Evolutionary conservation across 2,888 invertebrate genomes (phyloP), one percentile per base, ranked within the genome.

Genomic region (Hyposoter didymator): DNA sequence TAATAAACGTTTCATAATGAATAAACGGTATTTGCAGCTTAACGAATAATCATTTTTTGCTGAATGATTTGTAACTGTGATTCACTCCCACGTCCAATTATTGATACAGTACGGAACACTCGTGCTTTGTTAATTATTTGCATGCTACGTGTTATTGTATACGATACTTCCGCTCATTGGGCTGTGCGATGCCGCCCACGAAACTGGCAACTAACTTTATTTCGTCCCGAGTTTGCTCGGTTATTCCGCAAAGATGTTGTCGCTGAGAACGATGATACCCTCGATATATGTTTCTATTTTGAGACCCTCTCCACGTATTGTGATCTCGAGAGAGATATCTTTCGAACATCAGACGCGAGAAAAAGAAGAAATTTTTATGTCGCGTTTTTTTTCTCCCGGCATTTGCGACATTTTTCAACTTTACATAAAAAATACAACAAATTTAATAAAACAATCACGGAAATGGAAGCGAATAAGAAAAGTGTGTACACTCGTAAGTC

Each of bases 221-320:
- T 82, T 70, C n/a, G 62, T 76, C 47, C 39, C 82, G 45, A 45
- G 59, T 52, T 76, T 52, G 39, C 62, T 76, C 43, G 74, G 32
- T 76, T 64, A 82, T 82, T 76, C 82, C 72, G 70, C 70, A 64
- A 72, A 45, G 82, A 75, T 45, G 67, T 35, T 73, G 62, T 70
- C 70, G 62, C 35, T 28, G 75, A 32, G 70, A 64, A 64, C 45
- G 73, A 73, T 49, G 32, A 59, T 55, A 55, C 52, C 76, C 70
- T 76, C 82, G 82, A 82, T 72, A 78, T 59, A 66, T 69, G 28
- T 69, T 64, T 80, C 79, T 80, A 80, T 84, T 84, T 75, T 64
- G 64, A 75, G 84, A 84, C 74, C 52, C 52, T 43, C 14, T 55
- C 14, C 28, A 28, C 28, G 59, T 78, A 78, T 78, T 55, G 70